phyloP scores from a whole-genome alignment of 2,797 vertebrate species.

The Aeoliscus strigatus region DNA sequence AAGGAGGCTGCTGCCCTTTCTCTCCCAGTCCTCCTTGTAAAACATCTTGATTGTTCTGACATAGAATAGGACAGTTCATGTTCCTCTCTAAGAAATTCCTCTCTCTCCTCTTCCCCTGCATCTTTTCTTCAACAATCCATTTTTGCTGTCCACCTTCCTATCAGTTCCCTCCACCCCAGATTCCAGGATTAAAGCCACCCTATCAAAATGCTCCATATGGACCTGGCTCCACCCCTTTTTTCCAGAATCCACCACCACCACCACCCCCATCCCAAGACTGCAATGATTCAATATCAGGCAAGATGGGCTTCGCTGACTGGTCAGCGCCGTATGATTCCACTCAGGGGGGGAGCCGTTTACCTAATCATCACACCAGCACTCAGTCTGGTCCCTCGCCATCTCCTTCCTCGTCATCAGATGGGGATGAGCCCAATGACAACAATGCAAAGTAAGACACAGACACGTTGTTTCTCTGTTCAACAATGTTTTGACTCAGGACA shows the following conservation, averaged over 20 bases:
- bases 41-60: constrained; percentile 20
- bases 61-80: constrained; percentile 10
- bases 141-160: constrained; percentile 6
- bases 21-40: constrained; percentile 5
- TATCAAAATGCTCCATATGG: constrained; percentile 81
- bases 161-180: constrained; percentile 78
- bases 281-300: constrained; percentile 75
- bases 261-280: constrained; percentile 76
- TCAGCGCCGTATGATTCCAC: constrained; percentile 82
- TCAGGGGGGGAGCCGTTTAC: constrained; percentile 75
- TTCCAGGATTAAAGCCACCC: constrained; percentile 82
- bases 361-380: constrained; percentile 76
- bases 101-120: not conserved
- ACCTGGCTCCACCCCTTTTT: constrained; percentile 75
- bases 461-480: too few relatives aligned
- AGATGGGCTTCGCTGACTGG: constrained; percentile 84
- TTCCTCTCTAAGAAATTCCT: constrained; percentile 15
- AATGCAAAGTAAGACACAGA: constrained; percentile 79
- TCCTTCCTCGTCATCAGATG: constrained; percentile 86
- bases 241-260: constrained; percentile 74
- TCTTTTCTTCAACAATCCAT: not conserved
- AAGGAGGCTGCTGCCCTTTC: constrained; percentile 5
- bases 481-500: not conserved
- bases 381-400: constrained; percentile 81
- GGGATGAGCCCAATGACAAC: constrained; percentile 84